Percentiles rank a stretch among this genome's conserved stretches.
Evolutionary conservation across 2,797 vertebrate species (phyloP).

Genomic region (Falco columbarius): DNA sequence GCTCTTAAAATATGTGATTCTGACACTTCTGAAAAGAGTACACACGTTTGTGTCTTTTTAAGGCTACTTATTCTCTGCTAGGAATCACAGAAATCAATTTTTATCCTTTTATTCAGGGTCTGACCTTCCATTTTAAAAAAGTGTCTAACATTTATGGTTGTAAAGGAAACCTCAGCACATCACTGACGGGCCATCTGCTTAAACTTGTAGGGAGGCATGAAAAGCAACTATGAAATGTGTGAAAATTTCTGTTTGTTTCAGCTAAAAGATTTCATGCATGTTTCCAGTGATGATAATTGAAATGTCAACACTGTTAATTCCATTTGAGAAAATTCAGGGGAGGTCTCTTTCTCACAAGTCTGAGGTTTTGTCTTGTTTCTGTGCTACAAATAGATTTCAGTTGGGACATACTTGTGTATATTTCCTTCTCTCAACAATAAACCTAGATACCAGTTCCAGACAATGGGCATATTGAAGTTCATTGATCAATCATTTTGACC

Average conservation of each 20-base stretch:
- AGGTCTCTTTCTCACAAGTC: not conserved
- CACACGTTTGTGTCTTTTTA: not conserved
- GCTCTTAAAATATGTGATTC: not conserved
- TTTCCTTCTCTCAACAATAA: not conserved
- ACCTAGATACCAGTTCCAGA: not conserved
- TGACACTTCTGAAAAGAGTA: not conserved
- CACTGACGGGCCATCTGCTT: not conserved
- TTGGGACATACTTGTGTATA: not conserved
- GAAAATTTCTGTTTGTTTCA: conserved; percentile 13
- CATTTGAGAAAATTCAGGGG: not conserved
- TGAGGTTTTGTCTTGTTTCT: not conserved
- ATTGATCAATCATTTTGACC: not conserved
- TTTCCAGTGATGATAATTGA: not conserved
- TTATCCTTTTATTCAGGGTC: not conserved
- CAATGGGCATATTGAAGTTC: not conserved
- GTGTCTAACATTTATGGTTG: not conserved
- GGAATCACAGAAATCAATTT: not conserved
- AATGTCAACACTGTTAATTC: not conserved
- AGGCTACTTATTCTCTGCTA: not conserved
- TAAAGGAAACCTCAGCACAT: not conserved
- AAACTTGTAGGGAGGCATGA: not conserved
- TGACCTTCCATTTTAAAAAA: not conserved
- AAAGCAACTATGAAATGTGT: not conserved
- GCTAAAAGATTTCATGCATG: not conserved
- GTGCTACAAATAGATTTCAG: not conserved